Evolutionary conservation across 2,113 vertebrate genomes (phyloP), one percentile per base, ranked within the genome.

Genomic region (Dolichallabes microphthalmus): DNA sequence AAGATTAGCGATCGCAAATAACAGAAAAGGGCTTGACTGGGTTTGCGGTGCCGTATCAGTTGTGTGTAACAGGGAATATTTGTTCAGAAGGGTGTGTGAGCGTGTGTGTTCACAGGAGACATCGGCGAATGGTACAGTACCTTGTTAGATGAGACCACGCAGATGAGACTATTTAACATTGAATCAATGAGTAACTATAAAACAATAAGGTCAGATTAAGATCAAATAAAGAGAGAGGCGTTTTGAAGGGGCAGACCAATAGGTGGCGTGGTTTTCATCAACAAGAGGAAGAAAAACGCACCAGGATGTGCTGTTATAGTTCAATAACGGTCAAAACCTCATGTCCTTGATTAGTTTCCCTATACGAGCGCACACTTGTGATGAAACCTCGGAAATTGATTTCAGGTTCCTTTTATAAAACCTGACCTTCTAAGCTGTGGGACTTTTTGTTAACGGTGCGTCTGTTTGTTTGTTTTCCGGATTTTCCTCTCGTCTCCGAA

Each of bases 41-140:
- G 27, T 14, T 27, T 27, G 13, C 63, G 17, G 64, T 39, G 9
- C 19, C 39, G 17, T 22, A 39, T 71, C 22, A 50, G 71, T 50
- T 12, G 1, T 12, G 11, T 74, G n/a, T 25, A 50, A 50, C 39
- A 53, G 22, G 22, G 45, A n/a, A n/a, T 52, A 15, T 74, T 74
- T 74, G 71, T n/a, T 74, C 71, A 50, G 73, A 75, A 53, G 73
- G 73, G 73, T 53, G 73, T 75, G 39, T 50, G 71, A 50, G n/a
- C 22, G 1, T 71, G 68, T 11, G 35, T 71, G 22, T 71, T 71
- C 45, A 15, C 45, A 13, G 22, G 73, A 75, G 73, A 75, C 50
- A 27, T 75, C 25, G 45, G 71, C 2, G 39, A 74, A 13, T 5
- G 71, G n/a, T n/a, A 35, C 32, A 35, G 73, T 52, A 75, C 73